These are phyloP conservation scores for Macropis europaea DNA, from an alignment of 2,888 invertebrate genomes.

Conservation along the genomic window DNA sequence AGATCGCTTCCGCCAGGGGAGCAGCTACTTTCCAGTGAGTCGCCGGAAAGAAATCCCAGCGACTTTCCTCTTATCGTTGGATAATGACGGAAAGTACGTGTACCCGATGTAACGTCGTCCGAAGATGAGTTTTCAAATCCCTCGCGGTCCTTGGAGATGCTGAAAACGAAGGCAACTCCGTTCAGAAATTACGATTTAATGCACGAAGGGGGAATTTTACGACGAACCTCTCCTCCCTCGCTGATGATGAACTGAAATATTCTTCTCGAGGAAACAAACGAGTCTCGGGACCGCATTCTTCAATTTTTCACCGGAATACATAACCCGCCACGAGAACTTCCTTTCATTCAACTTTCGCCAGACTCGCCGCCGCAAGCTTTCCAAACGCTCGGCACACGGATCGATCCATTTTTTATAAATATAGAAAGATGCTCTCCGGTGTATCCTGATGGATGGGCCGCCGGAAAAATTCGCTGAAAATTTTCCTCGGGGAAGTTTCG, in stretches of 20 bases:
- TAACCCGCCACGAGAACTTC: no score
- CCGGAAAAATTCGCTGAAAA: no score
- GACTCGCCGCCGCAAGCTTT: no score
- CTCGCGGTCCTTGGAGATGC: background rate
- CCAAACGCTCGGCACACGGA: no score
- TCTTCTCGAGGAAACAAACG: no score
- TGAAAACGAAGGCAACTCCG: slow-evolving; percentile 5
- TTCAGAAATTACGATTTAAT: slow-evolving; percentile 36
- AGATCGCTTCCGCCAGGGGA: background rate
- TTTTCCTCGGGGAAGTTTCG: no score
- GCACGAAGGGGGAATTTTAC: slow-evolving; percentile 34
- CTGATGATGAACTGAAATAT: slow-evolving; percentile 9
- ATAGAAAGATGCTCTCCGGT: no score
- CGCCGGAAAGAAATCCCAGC: background rate
- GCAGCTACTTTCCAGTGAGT: slow-evolving; percentile 2
- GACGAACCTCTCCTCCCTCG: background rate
- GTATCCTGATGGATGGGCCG: no score
- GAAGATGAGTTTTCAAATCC: slow-evolving; percentile 19
- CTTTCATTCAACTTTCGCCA: no score
- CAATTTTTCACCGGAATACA: no score
- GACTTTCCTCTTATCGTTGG: background rate
- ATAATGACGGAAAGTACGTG: slow-evolving; percentile 2
- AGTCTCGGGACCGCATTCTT: no score
- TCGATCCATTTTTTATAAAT: no score
- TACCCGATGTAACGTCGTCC: background rate